Conservation (phyloP, 2,113 vertebrate genomes). For the Cettia cetti region DNA sequence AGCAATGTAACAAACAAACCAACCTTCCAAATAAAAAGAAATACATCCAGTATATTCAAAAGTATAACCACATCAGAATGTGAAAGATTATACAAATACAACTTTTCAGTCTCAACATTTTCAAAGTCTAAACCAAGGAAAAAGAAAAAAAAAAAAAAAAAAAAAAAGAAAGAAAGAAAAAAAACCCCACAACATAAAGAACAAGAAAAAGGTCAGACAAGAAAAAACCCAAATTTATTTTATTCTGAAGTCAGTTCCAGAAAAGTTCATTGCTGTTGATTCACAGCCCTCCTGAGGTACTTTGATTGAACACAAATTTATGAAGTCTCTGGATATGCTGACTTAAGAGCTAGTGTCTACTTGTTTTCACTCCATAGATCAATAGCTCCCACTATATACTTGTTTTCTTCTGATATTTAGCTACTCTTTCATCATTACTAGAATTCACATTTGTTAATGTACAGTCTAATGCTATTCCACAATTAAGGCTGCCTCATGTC, state of each 20-base stretch:
- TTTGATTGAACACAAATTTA: background rate
- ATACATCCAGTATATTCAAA: background rate
- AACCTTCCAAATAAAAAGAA: background rate
- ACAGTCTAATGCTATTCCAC: background rate
- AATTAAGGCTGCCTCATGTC: background rate
- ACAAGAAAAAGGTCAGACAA: background rate
- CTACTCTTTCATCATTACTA: background rate
- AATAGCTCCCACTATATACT: background rate
- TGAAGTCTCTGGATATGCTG: background rate
- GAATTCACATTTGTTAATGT: background rate
- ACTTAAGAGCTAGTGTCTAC: background rate
- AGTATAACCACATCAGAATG: background rate
- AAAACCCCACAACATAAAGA: background rate
- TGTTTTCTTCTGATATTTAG: background rate
- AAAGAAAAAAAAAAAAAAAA: background rate
- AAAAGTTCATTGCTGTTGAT: background rate
- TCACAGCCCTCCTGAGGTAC: background rate
- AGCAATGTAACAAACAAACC: background rate
- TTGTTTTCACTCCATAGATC: background rate
- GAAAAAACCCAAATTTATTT: background rate
- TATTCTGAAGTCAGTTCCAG: background rate
- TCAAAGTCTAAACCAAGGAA: background rate
- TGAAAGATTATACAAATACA: background rate
- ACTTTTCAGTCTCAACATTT: background rate
- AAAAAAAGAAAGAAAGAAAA: fast-evolving